phyloP scores from a whole-genome alignment of 2,888 invertebrate genomes.

The Hoplodrina ambigua region DNA sequence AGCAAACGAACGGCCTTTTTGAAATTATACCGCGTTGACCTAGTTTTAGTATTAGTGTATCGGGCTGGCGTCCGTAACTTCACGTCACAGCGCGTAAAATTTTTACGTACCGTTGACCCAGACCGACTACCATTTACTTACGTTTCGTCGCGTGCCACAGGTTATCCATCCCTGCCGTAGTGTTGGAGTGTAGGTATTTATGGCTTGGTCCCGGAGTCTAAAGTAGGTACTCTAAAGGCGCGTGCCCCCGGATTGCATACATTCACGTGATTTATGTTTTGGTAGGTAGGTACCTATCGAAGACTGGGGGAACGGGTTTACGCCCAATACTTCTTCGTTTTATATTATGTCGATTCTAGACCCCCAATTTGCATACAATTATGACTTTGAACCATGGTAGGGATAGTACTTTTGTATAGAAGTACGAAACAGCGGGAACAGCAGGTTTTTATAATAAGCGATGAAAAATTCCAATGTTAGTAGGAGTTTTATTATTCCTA shows the following conservation, averaged over 20 bases:
- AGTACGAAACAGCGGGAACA: too few species aligned
- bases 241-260: slow-evolving; percentile 39
- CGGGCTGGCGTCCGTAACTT: neutral
- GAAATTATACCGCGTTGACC: neutral
- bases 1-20: neutral
- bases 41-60: neutral
- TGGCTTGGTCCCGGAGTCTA: slow-evolving; percentile 37
- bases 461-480: too few species aligned
- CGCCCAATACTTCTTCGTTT: slow-evolving; percentile 21
- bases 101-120: neutral
- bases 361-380: too few species aligned
- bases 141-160: neutral
- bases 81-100: neutral
- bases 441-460: too few species aligned
- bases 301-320: slow-evolving; percentile 14
- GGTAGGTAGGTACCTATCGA: neutral
- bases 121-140: neutral
- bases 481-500: too few species aligned
- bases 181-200: slow-evolving; percentile 48
- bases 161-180: slow-evolving; percentile 31
- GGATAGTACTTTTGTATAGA: too few species aligned
- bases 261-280: slow-evolving; percentile 53
- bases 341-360: slow-evolving; percentile 6
- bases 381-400: too few species aligned
- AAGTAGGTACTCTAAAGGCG: too few species aligned